phyloP scores from a whole-genome alignment of 1,140 invertebrate genomes.

The Mylabris phalerata region DNA sequence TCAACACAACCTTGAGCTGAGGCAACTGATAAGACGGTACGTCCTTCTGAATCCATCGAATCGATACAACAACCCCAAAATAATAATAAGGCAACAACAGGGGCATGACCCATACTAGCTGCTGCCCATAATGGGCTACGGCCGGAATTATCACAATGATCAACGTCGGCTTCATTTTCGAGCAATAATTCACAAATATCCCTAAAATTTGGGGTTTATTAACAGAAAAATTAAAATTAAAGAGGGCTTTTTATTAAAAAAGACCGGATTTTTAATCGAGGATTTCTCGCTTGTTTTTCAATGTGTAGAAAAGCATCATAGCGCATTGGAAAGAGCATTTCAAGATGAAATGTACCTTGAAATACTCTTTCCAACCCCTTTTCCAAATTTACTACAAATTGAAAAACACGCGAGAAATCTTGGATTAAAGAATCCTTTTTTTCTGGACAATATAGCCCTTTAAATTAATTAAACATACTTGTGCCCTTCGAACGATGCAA shows the following conservation, averaged over 20 bases:
- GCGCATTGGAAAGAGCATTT: too few relatives aligned
- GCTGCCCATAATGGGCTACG: conserved; percentile 76
- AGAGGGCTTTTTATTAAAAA: neutral
- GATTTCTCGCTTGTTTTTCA: too few relatives aligned
- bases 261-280: too few relatives aligned
- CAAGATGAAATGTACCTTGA: too few relatives aligned
- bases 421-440: too few relatives aligned
- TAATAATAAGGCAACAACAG: conserved; percentile 70
- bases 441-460: too few relatives aligned
- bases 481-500: conserved; percentile 92
- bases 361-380: too few relatives aligned
- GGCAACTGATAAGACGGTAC: conserved; percentile 80
- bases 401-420: too few relatives aligned
- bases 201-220: conserved; percentile 14
- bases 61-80: conserved; percentile 89
- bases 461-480: conserved; percentile 45
- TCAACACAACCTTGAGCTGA: conserved; percentile 77
- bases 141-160: conserved; percentile 72
- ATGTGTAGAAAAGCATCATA: too few relatives aligned
- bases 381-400: too few relatives aligned
- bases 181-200: conserved; percentile 79
- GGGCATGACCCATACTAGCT: conserved; percentile 77
- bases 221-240: conserved; percentile 15
- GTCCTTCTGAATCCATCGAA: conserved; percentile 83
- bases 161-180: conserved; percentile 81